Base-by-base conservation (phyloP, 2,888 invertebrate species). In the Ischnus inquisitorius region DNA sequence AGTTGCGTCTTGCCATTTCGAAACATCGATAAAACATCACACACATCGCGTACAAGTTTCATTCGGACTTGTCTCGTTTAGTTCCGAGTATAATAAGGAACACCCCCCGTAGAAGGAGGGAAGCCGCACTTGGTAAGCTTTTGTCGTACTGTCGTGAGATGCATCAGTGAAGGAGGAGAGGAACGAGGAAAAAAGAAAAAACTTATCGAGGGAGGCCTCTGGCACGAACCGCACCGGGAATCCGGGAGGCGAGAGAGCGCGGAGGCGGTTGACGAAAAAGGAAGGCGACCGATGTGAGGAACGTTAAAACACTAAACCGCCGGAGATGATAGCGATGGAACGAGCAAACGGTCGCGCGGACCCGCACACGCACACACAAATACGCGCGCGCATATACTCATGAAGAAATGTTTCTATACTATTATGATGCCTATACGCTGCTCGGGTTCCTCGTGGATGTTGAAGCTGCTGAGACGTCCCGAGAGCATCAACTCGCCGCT, bases 241-340 rank as follows among this genome's bases (percentile, higher is more conserved):
- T 46, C 57, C 67, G 72, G 34, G 62, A 72, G 71, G 75, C 65
- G 71, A 34, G 71, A 19, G 71, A 34, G 71, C 22, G 80, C 79
- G 83, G 71, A 76, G 83, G 79, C 76, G 80, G 77, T 80, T 83
- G 76, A 77, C 68, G 68, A 84, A 86, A 84, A 80, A 79, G 83
- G 68, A 85, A 85, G 81, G 79, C 83, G 82, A 83, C 64, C 39
- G 54, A 57, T 2, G 46, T 22, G 79, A 41, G 71, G 51, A 83
- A 68, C 41, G 81, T 79, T 71, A 77, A 79, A 82, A 74, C 64
- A 80, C 77, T 72, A 64, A 71, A 77, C 82, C 77, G 46, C 76
- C 54, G 67, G 48, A 57, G 85, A 76, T 68, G 79, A 76, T 64
- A 83, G 79, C 64, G 72, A 71, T 28, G 48, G 64, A 71, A 41